Conservation (phyloP, 1,140 invertebrate species). For the Armadillidium nasatum region DNA sequence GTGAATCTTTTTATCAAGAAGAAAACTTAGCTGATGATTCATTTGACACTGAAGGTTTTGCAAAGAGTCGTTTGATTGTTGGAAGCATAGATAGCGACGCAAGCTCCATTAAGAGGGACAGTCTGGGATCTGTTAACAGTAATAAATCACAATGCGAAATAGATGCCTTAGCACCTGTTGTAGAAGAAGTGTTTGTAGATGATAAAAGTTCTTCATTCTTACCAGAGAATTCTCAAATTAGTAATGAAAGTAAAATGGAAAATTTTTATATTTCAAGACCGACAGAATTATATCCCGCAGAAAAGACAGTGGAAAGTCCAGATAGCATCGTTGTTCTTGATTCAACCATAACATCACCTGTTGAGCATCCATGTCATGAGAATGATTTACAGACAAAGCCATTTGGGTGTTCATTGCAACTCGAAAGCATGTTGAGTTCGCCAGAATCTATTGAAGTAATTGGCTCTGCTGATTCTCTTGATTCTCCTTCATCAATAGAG, state of each 20-base stretch:
- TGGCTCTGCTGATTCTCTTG: neutral
- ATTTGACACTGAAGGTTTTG: neutral
- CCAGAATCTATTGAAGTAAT: neutral
- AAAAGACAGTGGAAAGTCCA: neutral
- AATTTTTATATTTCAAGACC: neutral
- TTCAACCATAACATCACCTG: neutral
- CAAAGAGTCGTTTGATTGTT: neutral
- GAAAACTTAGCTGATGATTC: neutral
- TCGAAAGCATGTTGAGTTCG: neutral
- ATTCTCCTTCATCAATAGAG: neutral
- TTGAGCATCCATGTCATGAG: neutral
- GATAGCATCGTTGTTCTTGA: neutral
- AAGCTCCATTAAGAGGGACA: neutral
- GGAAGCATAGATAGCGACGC: neutral
- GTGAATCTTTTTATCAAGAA: neutral
- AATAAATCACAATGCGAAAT: conserved; percentile 1
- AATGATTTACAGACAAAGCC: neutral
- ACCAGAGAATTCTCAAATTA: neutral
- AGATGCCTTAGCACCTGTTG: neutral
- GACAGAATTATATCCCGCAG: neutral
- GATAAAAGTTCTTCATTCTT: neutral
- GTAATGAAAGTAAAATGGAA: neutral
- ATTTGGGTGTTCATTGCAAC: neutral
- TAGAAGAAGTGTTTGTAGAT: neutral
- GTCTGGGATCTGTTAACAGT: neutral